Conservation (phyloP, 2,113 vertebrate genomes). For the Xenopus tropicalis region DNA sequence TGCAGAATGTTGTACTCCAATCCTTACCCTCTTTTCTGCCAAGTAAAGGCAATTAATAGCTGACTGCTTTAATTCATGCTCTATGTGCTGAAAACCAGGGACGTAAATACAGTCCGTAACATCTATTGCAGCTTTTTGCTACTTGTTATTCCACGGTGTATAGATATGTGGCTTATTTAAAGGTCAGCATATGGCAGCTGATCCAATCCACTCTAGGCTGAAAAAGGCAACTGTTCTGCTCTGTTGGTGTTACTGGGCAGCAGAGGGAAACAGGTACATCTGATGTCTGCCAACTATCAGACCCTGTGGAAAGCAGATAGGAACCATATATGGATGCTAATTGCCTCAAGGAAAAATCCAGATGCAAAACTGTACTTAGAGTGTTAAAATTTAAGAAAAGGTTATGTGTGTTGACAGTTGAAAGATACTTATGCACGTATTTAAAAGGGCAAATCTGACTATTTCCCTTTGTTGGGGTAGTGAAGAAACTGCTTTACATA, state of each 20-base stretch:
- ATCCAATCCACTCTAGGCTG: conserved; percentile 25
- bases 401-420: too few relatives aligned
- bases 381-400: not conserved
- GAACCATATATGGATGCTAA: conserved; percentile 10
- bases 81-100: not conserved
- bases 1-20: not conserved
- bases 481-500: too few relatives aligned
- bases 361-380: not conserved
- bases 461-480: too few relatives aligned
- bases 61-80: not conserved
- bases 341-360: not conserved
- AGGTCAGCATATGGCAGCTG: conserved; percentile 40
- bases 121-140: not conserved
- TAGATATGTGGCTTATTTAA: conserved; percentile 32
- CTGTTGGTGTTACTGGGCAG: conserved; percentile 11
- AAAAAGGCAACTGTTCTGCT: conserved; percentile 7
- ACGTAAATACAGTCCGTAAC: not conserved
- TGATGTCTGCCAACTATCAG: conserved; percentile 7
- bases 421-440: too few relatives aligned
- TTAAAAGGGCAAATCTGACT: too few relatives aligned
- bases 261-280: not conserved
- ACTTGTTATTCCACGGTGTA: conserved; percentile 17
- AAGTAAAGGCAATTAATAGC: not conserved
- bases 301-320: conserved; percentile 8
- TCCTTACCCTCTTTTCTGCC: not conserved